Percentiles rank a stretch among this genome's conserved stretches.
Conservation (phyloP, 2,113 vertebrate species). For the Prolemur simus region DNA sequence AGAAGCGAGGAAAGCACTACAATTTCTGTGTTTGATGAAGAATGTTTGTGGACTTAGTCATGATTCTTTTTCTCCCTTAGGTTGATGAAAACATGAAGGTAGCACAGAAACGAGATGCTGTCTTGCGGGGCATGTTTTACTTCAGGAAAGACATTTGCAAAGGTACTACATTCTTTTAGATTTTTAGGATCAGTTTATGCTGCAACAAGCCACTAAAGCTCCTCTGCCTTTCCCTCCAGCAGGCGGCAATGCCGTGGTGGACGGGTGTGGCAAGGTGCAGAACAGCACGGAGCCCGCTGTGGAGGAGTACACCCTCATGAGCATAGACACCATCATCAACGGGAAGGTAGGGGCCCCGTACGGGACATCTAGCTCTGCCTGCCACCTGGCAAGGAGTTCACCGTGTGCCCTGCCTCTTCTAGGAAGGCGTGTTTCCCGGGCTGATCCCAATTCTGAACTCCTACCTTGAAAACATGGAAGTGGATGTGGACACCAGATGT, state of each 20-base stretch:
- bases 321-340: constrained; percentile 98
- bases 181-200: not conserved
- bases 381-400: not conserved
- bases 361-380: fast-evolving
- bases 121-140: constrained; percentile 94
- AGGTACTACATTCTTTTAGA: constrained; percentile 82
- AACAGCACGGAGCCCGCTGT: constrained; percentile 83
- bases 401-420: not conserved
- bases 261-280: constrained; percentile 86
- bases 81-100: constrained; percentile 99
- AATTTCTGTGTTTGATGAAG: not conserved
- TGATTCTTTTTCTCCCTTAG: constrained; percentile 80
- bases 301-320: constrained; percentile 95
- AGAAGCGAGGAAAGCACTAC: not conserved
- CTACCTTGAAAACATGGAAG: constrained; percentile 99
- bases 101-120: constrained; percentile 96
- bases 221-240: not conserved
- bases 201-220: not conserved
- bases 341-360: constrained; percentile 89
- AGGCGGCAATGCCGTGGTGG: constrained; percentile 92
- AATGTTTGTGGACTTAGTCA: fast-evolving
- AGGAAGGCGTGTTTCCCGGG: constrained; percentile 98
- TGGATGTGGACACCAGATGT: constrained; percentile 98
- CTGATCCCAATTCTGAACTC: constrained; percentile 97
- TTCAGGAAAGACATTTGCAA: constrained; percentile 98